phyloP scores from a whole-genome alignment of 2,113 vertebrate species.

The Oxygymnocypris stewartii region DNA sequence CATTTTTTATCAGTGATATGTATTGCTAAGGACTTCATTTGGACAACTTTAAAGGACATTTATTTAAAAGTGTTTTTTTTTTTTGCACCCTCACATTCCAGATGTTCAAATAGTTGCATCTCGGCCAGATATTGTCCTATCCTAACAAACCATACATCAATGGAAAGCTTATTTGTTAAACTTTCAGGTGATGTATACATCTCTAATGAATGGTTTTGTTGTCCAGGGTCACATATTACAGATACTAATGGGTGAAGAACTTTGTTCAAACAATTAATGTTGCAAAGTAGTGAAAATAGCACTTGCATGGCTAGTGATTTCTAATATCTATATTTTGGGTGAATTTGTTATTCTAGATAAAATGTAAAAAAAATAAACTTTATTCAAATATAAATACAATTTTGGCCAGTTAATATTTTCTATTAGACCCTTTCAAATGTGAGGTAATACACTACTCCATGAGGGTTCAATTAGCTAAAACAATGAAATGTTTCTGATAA shows the following conservation, averaged over 20 bases:
- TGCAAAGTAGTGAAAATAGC: background rate
- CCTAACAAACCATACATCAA: too few species aligned
- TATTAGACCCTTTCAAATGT: constrained; percentile 70
- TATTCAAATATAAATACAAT: constrained; percentile 17
- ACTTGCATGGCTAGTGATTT: background rate
- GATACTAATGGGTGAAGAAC: background rate
- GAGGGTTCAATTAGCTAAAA: constrained; percentile 51
- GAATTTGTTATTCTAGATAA: background rate
- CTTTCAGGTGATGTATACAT: too few species aligned
- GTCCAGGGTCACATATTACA: background rate
- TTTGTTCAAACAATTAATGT: background rate
- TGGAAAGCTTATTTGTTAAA: too few species aligned
- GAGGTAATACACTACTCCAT: constrained; percentile 60
- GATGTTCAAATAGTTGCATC: too few species aligned
- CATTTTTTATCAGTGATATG: too few species aligned
- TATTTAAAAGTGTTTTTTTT: too few species aligned
- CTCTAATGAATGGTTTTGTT: too few species aligned
- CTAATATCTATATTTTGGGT: background rate
- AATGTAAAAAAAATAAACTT: background rate
- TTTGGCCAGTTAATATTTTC: constrained; percentile 21
- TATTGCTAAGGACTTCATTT: too few species aligned
- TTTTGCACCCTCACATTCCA: too few species aligned
- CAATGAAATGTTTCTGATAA: constrained; percentile 38
- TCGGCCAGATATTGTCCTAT: too few species aligned
- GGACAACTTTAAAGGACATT: too few species aligned